Base-by-base conservation (phyloP, 2,888 invertebrate genomes). In the Lordiphosa fenestrarum region DNA sequence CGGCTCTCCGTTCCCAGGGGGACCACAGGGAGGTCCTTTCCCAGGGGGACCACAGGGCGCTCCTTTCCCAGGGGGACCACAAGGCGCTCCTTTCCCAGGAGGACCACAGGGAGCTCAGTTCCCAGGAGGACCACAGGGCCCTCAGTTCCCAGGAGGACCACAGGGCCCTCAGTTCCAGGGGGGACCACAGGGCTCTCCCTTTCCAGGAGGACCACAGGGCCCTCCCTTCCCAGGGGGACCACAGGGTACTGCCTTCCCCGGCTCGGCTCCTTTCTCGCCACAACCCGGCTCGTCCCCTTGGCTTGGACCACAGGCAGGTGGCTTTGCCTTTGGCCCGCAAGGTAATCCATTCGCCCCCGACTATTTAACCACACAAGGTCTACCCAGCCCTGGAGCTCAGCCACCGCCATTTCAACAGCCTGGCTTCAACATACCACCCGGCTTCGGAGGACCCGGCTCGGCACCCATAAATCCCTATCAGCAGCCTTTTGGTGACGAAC, bases 401-500 rank as follows among this genome's bases (percentile, higher is more conserved):
- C 13, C 59, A 0, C 13, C 61, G 0, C 33, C 63, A 10, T 78
- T 71, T 54, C 73, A 73, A 6, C 73, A 59, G 6, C 48, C 15
- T 0, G 76, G 69, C 2, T 72, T 80, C 13, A 67, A 48, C 35
- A 54, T 49, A 30, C 76, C 69, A 2, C 35, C 23, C 6, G 70
- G 64, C 0, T 68, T 77, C 5, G 66, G 53, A 3, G 56, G 63
- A 30, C 63, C 63, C 2, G 39, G 55, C 13, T 70, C 73, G 0
- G 52, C 53, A 4, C 50, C 55, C 12, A 7, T 38, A 4, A 50
- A 59, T 46, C 60, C 73, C 4, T 76, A 54, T 37, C 76, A 76
- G 36, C 72, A 75, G 6, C 74, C 82, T 21, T 71, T 78, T 40
- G 82, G 77, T 4, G 75, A 82, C 1, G 64, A 71, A 46, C 59